Base-by-base conservation (phyloP, 2,888 invertebrate genomes). In the Pheosia tremula region DNA sequence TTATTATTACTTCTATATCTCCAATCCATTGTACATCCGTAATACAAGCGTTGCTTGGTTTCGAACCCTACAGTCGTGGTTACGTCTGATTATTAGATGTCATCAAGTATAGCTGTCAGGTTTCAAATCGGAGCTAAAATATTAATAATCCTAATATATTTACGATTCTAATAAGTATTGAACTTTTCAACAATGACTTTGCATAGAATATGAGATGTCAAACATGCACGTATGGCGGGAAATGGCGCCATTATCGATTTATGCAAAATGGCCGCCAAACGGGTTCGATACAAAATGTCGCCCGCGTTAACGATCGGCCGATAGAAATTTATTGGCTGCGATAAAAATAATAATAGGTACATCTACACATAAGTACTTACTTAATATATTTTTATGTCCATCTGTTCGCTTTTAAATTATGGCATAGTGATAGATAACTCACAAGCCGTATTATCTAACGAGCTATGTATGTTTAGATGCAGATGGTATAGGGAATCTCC, bases 211-310 rank as follows among this genome's bases (percentile, higher is more conserved):
- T 47, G 47, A 47, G 47, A 47, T 47, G 47, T 47, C 47, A 47
- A 50, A 24, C 47, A 37, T 57, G 38, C 24, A 50, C 24, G 50
- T 50, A 24, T 5, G 53, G 13, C 36, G 47, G 59, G 57, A 50
- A 61, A 64, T 10, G 9, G 47, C 36, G 37, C 47, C 47, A 52
- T 50, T 50, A 45, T 50, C 9, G 59, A 57, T 66, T 13, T 59
- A 65, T 68, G 57, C 66, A 74, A 76, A 52, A 75, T 72, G 65
- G 61, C 57, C 58, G 63, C 62, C 38, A 5, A 66, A 72, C 71
- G 36, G 62, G 75, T 66, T 63, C 59, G 13, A 54, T 56, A 64
- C 47, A 67, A 68, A 68, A 75, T 74, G 69, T 74, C 77, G 67
- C 63, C 65, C 61, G 50, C 50, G 50, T 50, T 47, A 47, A 47